Percentiles rank a stretch among this genome's conserved stretches.
Evolutionary conservation across 2,888 invertebrate species (phyloP).

Genomic region (Mellilla xanthometata): DNA sequence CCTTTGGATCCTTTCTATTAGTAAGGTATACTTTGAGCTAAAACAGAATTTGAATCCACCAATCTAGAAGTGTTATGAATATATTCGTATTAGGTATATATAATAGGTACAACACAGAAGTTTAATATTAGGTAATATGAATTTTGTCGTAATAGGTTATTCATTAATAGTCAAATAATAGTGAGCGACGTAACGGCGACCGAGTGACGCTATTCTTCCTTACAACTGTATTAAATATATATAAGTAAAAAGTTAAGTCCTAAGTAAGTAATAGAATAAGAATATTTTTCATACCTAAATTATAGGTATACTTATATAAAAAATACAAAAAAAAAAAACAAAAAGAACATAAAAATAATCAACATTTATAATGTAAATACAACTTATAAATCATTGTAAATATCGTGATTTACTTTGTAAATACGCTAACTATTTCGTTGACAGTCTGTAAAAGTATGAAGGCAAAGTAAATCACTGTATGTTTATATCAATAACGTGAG

Average conservation of each 20-base stretch:
- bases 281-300: constrained; percentile 1
- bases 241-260: background rate
- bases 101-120: constrained; percentile 6
- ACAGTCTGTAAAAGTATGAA: constrained; percentile 18
- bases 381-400: constrained; percentile 4
- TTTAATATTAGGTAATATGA: constrained; percentile 7
- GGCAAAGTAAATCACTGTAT: constrained; percentile 8
- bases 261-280: constrained; percentile 1
- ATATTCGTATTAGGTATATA: constrained; percentile 7
- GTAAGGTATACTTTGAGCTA: no score
- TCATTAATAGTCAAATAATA: constrained; percentile 3
- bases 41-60: no score
- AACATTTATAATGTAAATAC: constrained; percentile 4
- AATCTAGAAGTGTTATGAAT: constrained; percentile 3
- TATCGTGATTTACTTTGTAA: constrained; percentile 7
- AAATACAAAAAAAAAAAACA: constrained; percentile 1
- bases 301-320: constrained; percentile 3
- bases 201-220: constrained; percentile 7
- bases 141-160: constrained; percentile 7
- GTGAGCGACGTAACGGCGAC: constrained; percentile 2
- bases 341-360: constrained; percentile 5
- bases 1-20: no score
- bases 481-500: constrained; percentile 5
- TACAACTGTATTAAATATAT: constrained; percentile 1
- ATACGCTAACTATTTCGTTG: constrained; percentile 7